These are phyloP conservation scores for Zosterops pallidus DNA, from an alignment of 2,113 vertebrate genomes.

Conservation along the genomic window DNA sequence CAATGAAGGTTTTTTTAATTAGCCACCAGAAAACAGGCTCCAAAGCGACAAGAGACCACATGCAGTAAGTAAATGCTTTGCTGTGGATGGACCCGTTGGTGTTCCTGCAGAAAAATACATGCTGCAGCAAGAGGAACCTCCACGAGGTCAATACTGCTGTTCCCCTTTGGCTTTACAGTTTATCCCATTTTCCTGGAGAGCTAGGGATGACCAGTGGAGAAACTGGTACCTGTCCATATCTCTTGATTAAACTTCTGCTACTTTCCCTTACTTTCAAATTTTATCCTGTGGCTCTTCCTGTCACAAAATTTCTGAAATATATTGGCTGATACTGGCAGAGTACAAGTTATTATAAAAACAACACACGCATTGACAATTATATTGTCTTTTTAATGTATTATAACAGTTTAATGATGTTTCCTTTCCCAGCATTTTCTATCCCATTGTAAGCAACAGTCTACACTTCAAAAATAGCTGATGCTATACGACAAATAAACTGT, in stretches of 20 bases:
- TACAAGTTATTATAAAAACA: not conserved
- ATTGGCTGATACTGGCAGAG: not conserved
- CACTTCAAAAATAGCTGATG: not conserved
- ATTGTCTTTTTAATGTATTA: not conserved
- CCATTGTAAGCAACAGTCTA: not conserved
- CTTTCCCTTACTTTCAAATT: not conserved
- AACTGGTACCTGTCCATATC: not conserved
- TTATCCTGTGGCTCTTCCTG: not conserved
- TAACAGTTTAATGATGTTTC: not conserved
- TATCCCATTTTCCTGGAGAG: not conserved
- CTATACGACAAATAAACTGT: not conserved
- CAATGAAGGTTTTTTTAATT: not conserved
- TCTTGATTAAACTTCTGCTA: not conserved
- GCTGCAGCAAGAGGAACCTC: fast-evolving
- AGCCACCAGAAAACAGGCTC: not conserved
- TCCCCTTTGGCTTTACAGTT: not conserved
- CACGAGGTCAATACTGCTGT: fast-evolving
- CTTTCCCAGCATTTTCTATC: not conserved
- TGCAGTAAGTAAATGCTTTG: not conserved
- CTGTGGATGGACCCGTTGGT: fast-evolving
- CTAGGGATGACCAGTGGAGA: not conserved
- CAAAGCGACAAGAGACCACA: not conserved
- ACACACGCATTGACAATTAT: not conserved
- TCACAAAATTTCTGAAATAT: not conserved
- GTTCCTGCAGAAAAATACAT: not conserved